Evolutionary conservation across 2,797 vertebrate genomes (phyloP).

Genomic region (Sorex maritimensis): DNA sequence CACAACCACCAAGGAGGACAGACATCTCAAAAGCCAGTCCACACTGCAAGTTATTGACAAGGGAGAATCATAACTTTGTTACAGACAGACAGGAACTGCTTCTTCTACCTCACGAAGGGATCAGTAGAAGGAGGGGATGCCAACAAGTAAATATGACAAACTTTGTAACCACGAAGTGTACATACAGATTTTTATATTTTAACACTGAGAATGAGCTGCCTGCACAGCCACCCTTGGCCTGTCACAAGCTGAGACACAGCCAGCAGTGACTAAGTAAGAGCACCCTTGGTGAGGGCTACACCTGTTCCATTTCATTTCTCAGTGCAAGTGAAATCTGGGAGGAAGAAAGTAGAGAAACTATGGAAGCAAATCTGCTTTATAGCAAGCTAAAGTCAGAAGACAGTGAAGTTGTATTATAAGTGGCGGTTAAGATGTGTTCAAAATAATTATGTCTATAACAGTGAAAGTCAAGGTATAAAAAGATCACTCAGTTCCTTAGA

Average conservation of each 20-base stretch:
- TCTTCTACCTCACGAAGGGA: not conserved
- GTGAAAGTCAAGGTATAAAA: not conserved
- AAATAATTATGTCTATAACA: not conserved
- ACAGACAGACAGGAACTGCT: too few relatives aligned
- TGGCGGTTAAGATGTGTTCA: not conserved
- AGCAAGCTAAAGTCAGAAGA: slow-evolving; percentile 21
- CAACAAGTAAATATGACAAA: not conserved
- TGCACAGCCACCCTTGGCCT: not conserved
- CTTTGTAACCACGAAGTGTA: not conserved
- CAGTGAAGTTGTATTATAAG: not conserved
- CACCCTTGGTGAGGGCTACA: not conserved
- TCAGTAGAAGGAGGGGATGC: slow-evolving; percentile 3
- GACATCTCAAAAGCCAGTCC: not conserved
- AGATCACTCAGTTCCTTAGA: not conserved
- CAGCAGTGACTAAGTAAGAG: not conserved
- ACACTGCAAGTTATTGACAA: not conserved
- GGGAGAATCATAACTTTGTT: too few relatives aligned
- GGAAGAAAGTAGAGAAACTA: not conserved
- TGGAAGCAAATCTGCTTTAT: slow-evolving; percentile 30
- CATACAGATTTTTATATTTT: not conserved
- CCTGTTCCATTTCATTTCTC: not conserved
- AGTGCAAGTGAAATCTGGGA: too few relatives aligned
- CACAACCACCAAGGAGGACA: not conserved
- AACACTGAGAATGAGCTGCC: slow-evolving; percentile 1
- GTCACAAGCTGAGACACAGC: not conserved